Evolutionary conservation across 2,113 vertebrate genomes (phyloP).

Genomic region (Progne subis): DNA sequence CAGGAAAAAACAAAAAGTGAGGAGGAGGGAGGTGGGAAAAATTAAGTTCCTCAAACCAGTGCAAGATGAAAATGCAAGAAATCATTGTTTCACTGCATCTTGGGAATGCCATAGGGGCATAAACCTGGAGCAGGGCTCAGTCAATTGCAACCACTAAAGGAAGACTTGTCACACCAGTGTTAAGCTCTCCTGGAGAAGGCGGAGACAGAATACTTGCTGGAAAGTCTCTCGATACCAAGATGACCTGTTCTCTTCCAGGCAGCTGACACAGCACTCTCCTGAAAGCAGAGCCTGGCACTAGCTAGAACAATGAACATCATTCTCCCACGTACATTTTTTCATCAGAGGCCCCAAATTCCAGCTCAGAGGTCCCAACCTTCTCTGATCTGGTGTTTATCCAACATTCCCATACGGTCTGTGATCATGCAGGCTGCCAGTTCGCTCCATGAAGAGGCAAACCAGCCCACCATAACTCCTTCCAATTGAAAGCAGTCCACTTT

Average conservation of each 20-base stretch:
- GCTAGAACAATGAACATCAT: conserved; percentile 39
- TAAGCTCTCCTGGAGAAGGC: background rate
- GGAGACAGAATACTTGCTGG: background rate
- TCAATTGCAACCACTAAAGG: background rate
- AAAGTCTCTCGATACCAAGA: conserved; percentile 30
- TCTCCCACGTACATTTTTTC: conserved; percentile 35
- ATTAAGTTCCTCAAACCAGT: background rate
- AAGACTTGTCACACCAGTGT: background rate
- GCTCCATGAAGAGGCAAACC: background rate
- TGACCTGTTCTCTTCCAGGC: conserved; percentile 31
- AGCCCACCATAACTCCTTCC: background rate
- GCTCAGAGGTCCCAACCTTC: conserved; percentile 8
- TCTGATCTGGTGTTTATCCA: conserved; percentile 21
- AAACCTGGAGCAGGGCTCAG: background rate
- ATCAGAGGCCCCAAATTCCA: conserved; percentile 21
- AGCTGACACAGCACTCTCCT: conserved; percentile 49
- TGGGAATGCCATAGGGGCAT: background rate
- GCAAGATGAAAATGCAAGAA: conserved; percentile 7
- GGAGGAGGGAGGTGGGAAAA: conserved; percentile 40
- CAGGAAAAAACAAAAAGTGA: conserved; percentile 52
- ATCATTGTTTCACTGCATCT: background rate
- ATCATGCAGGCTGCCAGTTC: background rate
- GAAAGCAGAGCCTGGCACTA: conserved; percentile 6
- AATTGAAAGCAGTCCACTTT: background rate
- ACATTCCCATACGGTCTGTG: background rate